A percentile compares a stretch with the other conserved stretches of the same genome.
Conservation (phyloP, 2,113 vertebrate genomes). For the Paramisgurnus dabryanus region DNA sequence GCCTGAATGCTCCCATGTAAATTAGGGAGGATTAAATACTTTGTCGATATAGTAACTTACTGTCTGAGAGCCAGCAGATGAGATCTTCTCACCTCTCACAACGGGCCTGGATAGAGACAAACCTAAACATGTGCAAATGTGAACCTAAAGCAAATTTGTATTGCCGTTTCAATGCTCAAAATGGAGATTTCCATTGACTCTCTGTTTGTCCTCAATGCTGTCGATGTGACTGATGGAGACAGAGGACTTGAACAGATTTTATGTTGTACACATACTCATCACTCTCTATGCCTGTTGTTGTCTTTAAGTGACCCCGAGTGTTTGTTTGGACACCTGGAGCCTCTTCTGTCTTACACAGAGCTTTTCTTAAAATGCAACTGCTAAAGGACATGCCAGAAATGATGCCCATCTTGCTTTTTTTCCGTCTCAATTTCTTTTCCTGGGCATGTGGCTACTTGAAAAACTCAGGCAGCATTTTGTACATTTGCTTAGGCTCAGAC, state of each 20-base stretch:
- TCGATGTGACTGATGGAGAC: neutral
- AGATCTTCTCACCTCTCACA: neutral
- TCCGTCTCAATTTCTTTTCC: neutral
- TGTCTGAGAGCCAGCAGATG: neutral
- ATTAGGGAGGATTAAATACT: neutral
- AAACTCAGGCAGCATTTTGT: constrained; percentile 35
- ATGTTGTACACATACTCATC: neutral
- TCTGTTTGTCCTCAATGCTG: too few species aligned
- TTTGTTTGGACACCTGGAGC: constrained; percentile 8
- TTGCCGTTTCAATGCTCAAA: too few species aligned
- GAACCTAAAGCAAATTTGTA: too few species aligned
- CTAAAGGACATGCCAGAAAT: neutral
- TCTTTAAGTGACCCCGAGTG: neutral
- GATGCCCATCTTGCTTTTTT: neutral
- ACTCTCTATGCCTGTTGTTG: neutral
- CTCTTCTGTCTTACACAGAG: neutral
- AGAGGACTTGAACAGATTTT: neutral
- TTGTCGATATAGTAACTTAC: neutral
- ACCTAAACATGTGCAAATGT: neutral
- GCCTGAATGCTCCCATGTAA: neutral
- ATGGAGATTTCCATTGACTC: too few species aligned
- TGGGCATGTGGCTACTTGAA: constrained; percentile 36
- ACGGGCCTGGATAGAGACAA: neutral
- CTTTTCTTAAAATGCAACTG: neutral
- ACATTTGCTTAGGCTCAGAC: constrained; percentile 24